Percentiles rank a stretch among this genome's conserved stretches.
Evolutionary conservation across 2,888 invertebrate species (phyloP).

Genomic region (Thyatira batis): DNA sequence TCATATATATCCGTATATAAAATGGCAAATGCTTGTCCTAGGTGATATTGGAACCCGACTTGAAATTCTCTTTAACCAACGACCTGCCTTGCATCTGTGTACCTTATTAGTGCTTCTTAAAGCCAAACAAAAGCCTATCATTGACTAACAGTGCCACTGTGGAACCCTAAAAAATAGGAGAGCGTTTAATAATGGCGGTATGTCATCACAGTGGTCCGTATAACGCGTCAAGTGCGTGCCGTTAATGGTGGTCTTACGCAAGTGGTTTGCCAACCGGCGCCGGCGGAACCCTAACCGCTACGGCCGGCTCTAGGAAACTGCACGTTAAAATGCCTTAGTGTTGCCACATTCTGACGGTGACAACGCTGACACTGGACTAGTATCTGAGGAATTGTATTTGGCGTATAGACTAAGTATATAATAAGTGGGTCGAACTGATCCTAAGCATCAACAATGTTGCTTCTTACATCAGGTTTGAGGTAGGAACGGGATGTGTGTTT

Average conservation of each 20-base stretch:
- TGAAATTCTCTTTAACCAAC: too few species aligned
- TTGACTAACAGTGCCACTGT: conserved; percentile 10
- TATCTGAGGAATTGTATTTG: too few species aligned
- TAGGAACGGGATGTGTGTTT: too few species aligned
- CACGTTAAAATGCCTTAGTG: conserved; percentile 32
- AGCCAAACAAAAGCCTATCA: background rate
- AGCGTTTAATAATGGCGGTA: conserved; percentile 11
- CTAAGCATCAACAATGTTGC: too few species aligned
- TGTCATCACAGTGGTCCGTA: conserved; percentile 27
- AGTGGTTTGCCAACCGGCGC: conserved; percentile 34
- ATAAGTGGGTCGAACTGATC: too few species aligned
- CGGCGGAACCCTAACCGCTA: conserved; percentile 28
- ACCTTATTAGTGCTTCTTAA: too few species aligned
- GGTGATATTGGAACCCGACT: too few species aligned
- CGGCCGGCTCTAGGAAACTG: conserved; percentile 32
- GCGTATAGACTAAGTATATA: too few species aligned
- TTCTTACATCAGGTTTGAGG: too few species aligned
- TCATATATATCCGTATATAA: too few species aligned
- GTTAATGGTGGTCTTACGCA: conserved; percentile 32
- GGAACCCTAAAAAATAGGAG: conserved; percentile 11
- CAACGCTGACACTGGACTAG: conserved; percentile 25
- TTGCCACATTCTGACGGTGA: conserved; percentile 34
- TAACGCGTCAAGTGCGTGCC: conserved; percentile 38
- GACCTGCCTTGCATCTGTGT: too few species aligned
- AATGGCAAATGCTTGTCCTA: too few species aligned